Evolutionary conservation across 2,888 invertebrate genomes (phyloP), one percentile per base, ranked within the genome.

Genomic region (Phaonia tiefii): DNA sequence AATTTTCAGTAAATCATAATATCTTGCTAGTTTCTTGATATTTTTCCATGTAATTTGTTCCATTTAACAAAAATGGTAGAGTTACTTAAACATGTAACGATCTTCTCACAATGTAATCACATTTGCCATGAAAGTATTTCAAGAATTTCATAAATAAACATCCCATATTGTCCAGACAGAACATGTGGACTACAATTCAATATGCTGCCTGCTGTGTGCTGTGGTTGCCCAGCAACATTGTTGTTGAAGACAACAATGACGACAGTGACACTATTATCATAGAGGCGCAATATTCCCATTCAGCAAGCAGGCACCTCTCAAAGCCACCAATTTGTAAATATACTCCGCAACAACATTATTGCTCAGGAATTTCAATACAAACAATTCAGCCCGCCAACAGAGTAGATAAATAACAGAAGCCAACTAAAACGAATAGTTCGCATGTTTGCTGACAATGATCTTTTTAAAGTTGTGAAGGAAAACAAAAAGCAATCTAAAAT

Each of bases 261-360:
- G 31, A 31, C 31, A n/a, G n/a, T n/a, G n/a, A 31, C 31, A 31
- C 31, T 31, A 31, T 54, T 51, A 51, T 51, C 51, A 51, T 1
- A 51, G 22, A 51, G 22, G 1, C 51, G 1, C 51, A n/a, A 51
- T 46, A n/a, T 8, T 31, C 31, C n/a, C 46, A 46, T 44, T 2
- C 17, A 4, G 49, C 49, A 1, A 20, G 49, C 49, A 1, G 15
- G 1, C 49, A 25, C 54, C 54, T 13, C 54, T 11, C 2, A 13
- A 22, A 13, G 25, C 54, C 54, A 54, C 10, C 54, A 54, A 54
- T 60, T 60, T 60, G 60, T 60, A 60, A 60, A 60, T 60, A 60
- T 11, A 7, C 11, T 17, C 20, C 11, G 54, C 17, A 8, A 44
- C 44, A 54, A 54, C 54, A 37, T 60, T 17, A 60, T 37, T 4